Evolutionary conservation across 2,113 vertebrate genomes (phyloP), one percentile per base, ranked within the genome.

Genomic region (Tichodroma muraria): DNA sequence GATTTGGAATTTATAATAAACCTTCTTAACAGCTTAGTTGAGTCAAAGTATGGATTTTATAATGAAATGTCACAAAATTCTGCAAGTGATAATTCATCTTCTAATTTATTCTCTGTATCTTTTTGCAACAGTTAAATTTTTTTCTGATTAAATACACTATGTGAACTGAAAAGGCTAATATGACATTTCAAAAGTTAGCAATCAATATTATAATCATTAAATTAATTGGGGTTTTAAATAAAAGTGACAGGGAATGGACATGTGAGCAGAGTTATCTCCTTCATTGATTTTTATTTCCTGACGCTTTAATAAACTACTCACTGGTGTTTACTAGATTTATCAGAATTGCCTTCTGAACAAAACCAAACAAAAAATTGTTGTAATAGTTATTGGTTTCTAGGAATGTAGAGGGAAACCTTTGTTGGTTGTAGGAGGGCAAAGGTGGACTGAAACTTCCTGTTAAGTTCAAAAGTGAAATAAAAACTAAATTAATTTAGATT

Each of bases 131-230:
- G 60, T 69, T 80, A 44, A 80, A 23, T 1, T 83, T 59, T 94
- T 92, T 93, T 70, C 81, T 91, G 78, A 70, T 71, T 89, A 93
- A 94, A 78, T 79, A 64, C 13, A 70, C 22, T 16, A 2, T 65
- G n/a, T 75, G 71, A 94, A 80, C 56, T 76, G 50, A 81, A 91
- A 81, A 38, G 25, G 61, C 80, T 76, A 88, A 86, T 91, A 79
- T 25, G 72, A 77, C 88, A 89, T 93, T 96, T 94, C 28, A 81
- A 77, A 96, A 84, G 45, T 85, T 76, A 89, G 38, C 33, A 76
- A 93, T 97, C 90, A 76, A 88, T 93, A 94, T 75, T 33, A n/a
- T n/a, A 89, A 93, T 92, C 30, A 92, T 94, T 91, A 88, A 85
- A 88, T 91, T 95, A 95, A 92, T 77, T 90, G 54, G 6, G 4